A percentile compares a stretch with the other conserved stretches of the same genome.
Conservation (phyloP, 1,140 invertebrate genomes). For the Nephotettix cincticeps region DNA sequence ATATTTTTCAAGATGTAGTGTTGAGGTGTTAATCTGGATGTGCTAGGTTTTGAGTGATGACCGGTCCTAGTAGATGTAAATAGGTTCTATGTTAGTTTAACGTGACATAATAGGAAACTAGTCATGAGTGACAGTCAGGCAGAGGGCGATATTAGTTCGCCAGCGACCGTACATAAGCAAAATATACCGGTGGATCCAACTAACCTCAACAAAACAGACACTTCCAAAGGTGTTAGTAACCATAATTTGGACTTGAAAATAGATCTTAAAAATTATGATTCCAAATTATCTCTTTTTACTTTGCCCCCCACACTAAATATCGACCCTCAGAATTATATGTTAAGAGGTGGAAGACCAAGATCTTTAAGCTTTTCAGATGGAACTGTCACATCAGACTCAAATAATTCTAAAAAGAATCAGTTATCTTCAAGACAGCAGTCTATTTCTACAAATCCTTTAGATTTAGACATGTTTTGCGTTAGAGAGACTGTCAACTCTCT, state of each 20-base stretch:
- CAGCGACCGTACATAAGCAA: neutral
- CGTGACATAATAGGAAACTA: neutral
- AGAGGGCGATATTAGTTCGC: neutral
- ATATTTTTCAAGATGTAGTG: constrained; percentile 4
- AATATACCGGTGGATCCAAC: neutral
- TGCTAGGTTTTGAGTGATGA: neutral
- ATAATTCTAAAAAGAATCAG: neutral
- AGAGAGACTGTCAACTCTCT: neutral
- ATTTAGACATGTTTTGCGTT: neutral
- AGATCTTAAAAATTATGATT: neutral
- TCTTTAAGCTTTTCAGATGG: constrained; percentile 6
- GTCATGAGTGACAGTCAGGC: neutral
- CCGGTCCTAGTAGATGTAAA: neutral
- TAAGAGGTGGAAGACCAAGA: constrained; percentile 3
- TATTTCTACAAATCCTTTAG: neutral
- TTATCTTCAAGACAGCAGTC: neutral
- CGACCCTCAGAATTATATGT: constrained; percentile 5
- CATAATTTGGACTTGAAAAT: neutral
- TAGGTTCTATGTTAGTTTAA: neutral
- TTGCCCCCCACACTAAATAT: neutral
- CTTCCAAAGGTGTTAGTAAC: neutral
- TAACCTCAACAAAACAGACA: constrained; percentile 9
- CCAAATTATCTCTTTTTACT: neutral
- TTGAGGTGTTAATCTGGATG: neutral
- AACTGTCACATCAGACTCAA: neutral